Evolutionary conservation across 2,888 invertebrate species (phyloP), one percentile per base, ranked within the genome.

Genomic region (Oligia strigilis): DNA sequence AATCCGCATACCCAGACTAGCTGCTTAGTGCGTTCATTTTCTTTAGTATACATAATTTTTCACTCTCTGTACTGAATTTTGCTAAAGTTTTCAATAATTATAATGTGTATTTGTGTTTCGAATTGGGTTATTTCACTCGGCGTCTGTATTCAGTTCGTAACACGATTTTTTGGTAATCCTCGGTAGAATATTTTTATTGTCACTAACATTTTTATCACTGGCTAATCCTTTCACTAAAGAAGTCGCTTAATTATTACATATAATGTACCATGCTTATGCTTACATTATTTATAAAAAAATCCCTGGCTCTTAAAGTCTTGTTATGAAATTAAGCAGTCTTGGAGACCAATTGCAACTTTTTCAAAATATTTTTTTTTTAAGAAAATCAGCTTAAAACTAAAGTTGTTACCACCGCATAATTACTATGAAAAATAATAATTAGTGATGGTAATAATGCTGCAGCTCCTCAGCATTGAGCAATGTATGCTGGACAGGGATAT

Each of bases 401-500:
- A 78, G 76, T 75, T 81, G 82, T 83, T 72, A 72, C 80, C 83
- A 86, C 78, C 81, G 78, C 75, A 80, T 6, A 76, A 78, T 82
- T 83, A 80, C 69, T 83, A 81, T 46, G 64, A 85, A 83, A 82
- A 83, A 82, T 75, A 77, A 82, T 82, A 62, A 74, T 62, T 94
- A 95, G 75, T 90, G 90, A 78, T 91, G 91, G 82, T 93, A 92
- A 90, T 96, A 96, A 87, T 96, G 94, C 87, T 96, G 96, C 90
- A 96, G 89, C 75, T 96, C 95, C 87, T 96, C 97, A 77, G 93
- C 92, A 78, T 93, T 94, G 81, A 96, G 88, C 82, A 93, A 93
- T 77, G 93, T 89, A 72, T 93, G 92, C 77, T 95, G 93, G 64
- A 90, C 90, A 81, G 96, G 96, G 87, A 94, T 84, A 90, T 96